These are phyloP conservation scores for Perccottus glenii DNA, from an alignment of 2,113 vertebrate species.

Conservation along the genomic window DNA sequence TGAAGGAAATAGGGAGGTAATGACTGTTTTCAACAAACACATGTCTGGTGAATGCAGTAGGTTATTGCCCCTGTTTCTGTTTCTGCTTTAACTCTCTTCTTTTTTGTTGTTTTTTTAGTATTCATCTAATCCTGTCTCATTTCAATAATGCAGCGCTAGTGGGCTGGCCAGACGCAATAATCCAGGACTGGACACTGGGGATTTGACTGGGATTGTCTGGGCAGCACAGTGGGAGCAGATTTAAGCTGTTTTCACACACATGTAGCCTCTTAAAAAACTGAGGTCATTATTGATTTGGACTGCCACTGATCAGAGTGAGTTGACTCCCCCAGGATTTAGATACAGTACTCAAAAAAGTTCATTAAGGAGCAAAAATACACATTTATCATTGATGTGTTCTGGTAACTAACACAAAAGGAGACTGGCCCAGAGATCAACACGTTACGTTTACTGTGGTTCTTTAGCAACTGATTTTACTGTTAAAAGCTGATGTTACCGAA, in stretches of 20 bases:
- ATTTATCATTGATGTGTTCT: too few relatives aligned
- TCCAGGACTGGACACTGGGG: slow-evolving; percentile 64
- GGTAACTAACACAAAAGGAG: too few relatives aligned
- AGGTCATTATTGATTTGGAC: slow-evolving; percentile 34
- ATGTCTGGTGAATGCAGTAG: neutral
- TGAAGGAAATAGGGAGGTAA: slow-evolving; percentile 25
- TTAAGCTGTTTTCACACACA: slow-evolving; percentile 54
- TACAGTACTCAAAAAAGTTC: slow-evolving; percentile 9
- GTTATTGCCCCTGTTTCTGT: neutral
- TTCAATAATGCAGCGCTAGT: slow-evolving; percentile 48
- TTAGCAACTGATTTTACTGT: too few relatives aligned
- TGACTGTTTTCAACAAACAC: slow-evolving; percentile 20
- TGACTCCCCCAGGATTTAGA: slow-evolving; percentile 14
- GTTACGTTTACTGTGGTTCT: too few relatives aligned
- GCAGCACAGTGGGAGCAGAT: slow-evolving; percentile 52
- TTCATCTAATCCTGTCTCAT: slow-evolving; percentile 56
- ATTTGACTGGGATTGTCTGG: slow-evolving; percentile 72
- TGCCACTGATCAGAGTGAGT: slow-evolving; percentile 33
- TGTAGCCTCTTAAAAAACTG: slow-evolving; percentile 1
- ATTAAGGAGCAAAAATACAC: too few relatives aligned
- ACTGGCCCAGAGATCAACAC: too few relatives aligned
- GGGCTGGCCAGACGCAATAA: slow-evolving; percentile 62
- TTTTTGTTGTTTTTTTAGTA: neutral
- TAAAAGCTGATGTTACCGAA: neutral
- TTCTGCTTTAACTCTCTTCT: neutral